Conservation (phyloP, 2,113 vertebrate genomes). For the Pachypanchax playfairii region DNA sequence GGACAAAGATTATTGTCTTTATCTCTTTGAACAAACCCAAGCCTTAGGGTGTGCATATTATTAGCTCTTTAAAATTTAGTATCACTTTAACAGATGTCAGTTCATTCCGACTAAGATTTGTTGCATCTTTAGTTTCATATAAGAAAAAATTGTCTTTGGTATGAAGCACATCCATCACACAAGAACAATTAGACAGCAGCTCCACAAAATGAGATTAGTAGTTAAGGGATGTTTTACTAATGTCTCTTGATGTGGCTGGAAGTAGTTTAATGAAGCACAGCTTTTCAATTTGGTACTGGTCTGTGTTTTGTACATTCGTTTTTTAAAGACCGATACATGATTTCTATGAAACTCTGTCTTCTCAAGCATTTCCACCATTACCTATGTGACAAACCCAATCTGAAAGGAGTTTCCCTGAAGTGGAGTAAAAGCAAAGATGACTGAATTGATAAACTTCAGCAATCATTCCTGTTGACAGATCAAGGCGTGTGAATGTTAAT, state of each 20-base stretch:
- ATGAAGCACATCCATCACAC: constrained; percentile 56
- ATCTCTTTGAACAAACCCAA: constrained; percentile 48
- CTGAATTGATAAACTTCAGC: constrained; percentile 19
- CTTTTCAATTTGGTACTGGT: constrained; percentile 19
- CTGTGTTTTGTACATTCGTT: constrained; percentile 14
- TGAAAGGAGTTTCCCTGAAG: constrained; percentile 13
- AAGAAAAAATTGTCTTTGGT: constrained; percentile 23
- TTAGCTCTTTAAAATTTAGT: constrained; percentile 64
- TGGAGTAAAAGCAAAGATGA: constrained; percentile 21
- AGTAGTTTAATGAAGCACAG: constrained; percentile 17
- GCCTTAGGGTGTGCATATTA: constrained; percentile 62
- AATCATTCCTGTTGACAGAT: constrained; percentile 23
- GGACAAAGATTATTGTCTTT: constrained; percentile 58
- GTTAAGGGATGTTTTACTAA: constrained; percentile 12
- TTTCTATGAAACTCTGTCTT: constrained; percentile 18
- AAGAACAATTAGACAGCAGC: constrained; percentile 43
- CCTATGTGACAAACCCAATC: neutral
- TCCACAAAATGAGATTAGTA: constrained; percentile 19
- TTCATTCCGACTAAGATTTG: constrained; percentile 37
- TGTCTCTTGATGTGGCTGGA: neutral
- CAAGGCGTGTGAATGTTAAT: constrained; percentile 7
- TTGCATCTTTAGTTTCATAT: constrained; percentile 23
- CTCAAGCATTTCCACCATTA: neutral
- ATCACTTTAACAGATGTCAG: constrained; percentile 48
- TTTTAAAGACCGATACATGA: constrained; percentile 6